Evolutionary conservation across 2,113 vertebrate genomes (phyloP).

Genomic region (Phylloscopus whistleri): DNA sequence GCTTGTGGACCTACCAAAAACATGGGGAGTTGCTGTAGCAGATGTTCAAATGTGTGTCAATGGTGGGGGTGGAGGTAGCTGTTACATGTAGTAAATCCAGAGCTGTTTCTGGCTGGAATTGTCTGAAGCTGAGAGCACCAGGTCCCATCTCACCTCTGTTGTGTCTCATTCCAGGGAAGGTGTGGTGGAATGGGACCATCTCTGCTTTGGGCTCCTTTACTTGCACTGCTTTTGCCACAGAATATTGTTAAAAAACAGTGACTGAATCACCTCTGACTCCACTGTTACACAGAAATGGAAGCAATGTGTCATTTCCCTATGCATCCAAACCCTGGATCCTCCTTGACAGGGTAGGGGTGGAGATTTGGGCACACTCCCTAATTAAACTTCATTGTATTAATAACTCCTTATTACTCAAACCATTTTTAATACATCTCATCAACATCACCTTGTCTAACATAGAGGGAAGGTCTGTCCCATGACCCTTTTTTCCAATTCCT

Average conservation of each 20-base stretch:
- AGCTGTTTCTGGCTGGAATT: not conserved
- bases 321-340: not conserved
- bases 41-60: not conserved
- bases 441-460: not conserved
- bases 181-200: not conserved
- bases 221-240: not conserved
- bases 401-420: not conserved
- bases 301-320: not conserved
- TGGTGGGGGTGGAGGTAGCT: not conserved
- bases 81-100: not conserved
- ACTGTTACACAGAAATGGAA: accelerated
- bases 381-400: not conserved
- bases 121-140: not conserved
- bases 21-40: not conserved
- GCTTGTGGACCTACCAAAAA: not conserved
- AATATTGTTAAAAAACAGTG: not conserved
- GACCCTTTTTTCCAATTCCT: not conserved
- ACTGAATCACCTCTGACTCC: not conserved
- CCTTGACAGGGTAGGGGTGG: not conserved
- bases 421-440: not conserved
- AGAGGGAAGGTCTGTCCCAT: not conserved
- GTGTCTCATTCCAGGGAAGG: not conserved
- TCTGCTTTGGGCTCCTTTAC: not conserved
- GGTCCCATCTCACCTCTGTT: not conserved
- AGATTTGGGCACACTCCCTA: not conserved